A percentile compares a stretch with the other conserved stretches of the same genome.
phyloP scores from a whole-genome alignment of 2,113 vertebrate species.

The Strix uralensis region DNA sequence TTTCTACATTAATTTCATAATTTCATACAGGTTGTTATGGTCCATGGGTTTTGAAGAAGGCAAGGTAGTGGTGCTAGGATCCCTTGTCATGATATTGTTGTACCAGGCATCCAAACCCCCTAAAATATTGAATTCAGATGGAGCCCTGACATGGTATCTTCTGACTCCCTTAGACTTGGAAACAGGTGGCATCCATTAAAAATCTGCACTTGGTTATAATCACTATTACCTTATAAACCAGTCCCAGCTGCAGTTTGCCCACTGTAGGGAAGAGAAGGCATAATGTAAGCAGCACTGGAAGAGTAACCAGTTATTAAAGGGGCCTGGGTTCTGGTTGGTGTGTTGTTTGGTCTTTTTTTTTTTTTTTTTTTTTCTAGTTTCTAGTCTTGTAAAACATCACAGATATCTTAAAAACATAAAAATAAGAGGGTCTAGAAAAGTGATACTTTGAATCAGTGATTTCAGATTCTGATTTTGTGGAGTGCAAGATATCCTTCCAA shows the following conservation, averaged over 20 bases:
- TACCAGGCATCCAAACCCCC: background rate
- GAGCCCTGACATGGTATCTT: background rate
- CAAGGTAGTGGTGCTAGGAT: background rate
- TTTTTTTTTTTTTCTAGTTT: background rate
- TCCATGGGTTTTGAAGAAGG: conserved; percentile 2
- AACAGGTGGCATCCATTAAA: background rate
- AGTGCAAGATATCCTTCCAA: background rate
- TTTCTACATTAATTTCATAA: background rate
- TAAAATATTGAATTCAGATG: background rate
- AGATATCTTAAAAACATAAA: background rate
- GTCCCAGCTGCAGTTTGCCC: background rate
- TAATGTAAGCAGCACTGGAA: background rate
- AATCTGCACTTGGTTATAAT: background rate
- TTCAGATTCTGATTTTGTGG: background rate
- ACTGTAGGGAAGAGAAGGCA: background rate
- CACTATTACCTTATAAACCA: background rate
- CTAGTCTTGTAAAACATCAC: background rate
- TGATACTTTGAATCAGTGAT: background rate
- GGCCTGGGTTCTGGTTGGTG: background rate
- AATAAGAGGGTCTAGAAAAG: background rate
- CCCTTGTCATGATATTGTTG: background rate
- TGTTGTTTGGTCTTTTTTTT: background rate
- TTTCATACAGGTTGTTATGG: background rate
- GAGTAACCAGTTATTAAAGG: background rate
- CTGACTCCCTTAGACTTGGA: background rate